These are phyloP conservation scores for Microplitis mediator DNA, from an alignment of 1,140 invertebrate species.

Conservation along the genomic window DNA sequence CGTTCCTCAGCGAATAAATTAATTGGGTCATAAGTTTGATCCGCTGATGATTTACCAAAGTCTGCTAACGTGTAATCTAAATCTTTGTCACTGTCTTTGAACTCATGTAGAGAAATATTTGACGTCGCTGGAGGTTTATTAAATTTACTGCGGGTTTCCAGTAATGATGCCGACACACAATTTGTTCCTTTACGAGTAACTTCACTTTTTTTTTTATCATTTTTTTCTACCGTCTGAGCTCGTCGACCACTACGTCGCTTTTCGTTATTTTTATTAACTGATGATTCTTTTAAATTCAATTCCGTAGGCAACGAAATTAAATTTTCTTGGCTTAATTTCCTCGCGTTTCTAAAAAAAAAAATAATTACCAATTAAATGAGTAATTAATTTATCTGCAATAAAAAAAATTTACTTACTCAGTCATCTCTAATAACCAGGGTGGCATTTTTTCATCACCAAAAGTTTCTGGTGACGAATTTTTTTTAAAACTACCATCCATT, in stretches of 20 bases:
- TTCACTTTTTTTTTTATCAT: background rate
- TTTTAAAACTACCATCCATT: background rate
- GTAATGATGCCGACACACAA: background rate
- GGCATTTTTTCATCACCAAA: constrained; percentile 32
- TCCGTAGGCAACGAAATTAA: background rate
- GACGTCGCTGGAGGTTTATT: background rate
- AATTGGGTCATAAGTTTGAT: background rate
- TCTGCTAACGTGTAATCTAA: background rate
- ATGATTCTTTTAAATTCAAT: background rate
- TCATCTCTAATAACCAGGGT: constrained; percentile 45
- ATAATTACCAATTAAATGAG: background rate
- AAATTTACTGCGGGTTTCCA: background rate
- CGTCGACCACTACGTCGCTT: background rate
- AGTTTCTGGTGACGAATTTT: background rate
- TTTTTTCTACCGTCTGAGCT: background rate
- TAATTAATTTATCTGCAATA: background rate
- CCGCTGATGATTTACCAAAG: background rate
- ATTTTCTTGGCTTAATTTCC: background rate
- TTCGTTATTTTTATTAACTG: background rate
- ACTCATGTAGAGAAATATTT: background rate
- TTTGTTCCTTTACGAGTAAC: background rate
- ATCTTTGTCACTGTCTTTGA: background rate
- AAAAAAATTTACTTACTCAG: constrained; percentile 36
- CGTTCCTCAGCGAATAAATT: background rate
- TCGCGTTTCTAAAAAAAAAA: constrained; percentile 14